Evolutionary conservation across 2,113 vertebrate species (phyloP).

Genomic region (Eleginops maclovinus): DNA sequence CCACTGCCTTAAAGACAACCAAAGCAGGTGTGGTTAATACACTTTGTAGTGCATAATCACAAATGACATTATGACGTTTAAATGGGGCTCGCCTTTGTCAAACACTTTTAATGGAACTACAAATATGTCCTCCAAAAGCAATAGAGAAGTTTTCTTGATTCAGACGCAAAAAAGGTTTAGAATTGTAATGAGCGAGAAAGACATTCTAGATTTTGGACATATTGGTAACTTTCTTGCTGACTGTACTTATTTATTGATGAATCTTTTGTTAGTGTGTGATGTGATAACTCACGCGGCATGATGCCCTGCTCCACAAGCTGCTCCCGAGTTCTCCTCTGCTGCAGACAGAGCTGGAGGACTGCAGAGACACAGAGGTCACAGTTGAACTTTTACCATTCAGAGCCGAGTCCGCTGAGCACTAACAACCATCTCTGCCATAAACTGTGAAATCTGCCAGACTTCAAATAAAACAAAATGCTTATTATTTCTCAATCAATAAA

Average conservation of each 20-base stretch:
- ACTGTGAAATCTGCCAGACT: conserved; percentile 46
- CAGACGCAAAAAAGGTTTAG: neutral
- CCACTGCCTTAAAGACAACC: neutral
- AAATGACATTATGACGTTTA: neutral
- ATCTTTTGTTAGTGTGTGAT: conserved; percentile 2
- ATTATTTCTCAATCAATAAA: conserved; percentile 54
- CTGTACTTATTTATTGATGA: neutral
- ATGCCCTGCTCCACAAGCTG: conserved; percentile 98
- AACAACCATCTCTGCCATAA: conserved; percentile 39
- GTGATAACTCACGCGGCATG: conserved; percentile 93
- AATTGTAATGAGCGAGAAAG: neutral
- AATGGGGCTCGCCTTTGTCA: too few relatives aligned
- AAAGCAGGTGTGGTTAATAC: neutral
- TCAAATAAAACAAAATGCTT: conserved; percentile 55
- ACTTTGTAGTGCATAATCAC: neutral
- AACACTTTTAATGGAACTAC: neutral
- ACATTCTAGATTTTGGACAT: neutral
- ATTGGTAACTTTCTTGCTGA: neutral
- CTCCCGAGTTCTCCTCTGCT: conserved; percentile 94
- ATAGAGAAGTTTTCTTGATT: neutral
- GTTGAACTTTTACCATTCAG: conserved; percentile 30
- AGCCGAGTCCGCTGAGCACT: conserved; percentile 38
- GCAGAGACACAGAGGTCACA: conserved; percentile 61
- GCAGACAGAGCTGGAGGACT: conserved; percentile 96
- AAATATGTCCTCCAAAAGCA: neutral